Conservation (phyloP, 2,888 invertebrate species). For the Hirudinaria manillensis region DNA sequence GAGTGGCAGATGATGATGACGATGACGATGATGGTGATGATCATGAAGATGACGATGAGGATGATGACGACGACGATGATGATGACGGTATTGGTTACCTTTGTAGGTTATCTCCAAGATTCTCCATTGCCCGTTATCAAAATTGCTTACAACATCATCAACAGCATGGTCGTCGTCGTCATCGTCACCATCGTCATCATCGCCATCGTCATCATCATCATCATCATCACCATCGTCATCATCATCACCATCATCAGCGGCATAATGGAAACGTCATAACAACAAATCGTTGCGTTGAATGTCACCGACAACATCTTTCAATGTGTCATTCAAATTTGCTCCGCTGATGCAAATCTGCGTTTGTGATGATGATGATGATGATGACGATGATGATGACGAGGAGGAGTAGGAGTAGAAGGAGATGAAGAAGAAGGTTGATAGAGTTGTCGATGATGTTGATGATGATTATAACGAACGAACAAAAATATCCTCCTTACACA, state of each 20-base stretch:
- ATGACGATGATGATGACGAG: not conserved
- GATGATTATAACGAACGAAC: no score
- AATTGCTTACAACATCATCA: no score
- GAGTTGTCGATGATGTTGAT: no score
- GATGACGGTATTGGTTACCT: constrained; percentile 23
- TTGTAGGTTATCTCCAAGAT: no score
- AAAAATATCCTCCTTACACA: no score
- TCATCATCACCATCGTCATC: constrained; percentile 18
- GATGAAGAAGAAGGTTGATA: no score
- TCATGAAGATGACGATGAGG: constrained; percentile 30
- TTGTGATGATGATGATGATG: constrained; percentile 3
- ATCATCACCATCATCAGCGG: constrained; percentile 14
- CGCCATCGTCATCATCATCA: constrained; percentile 12
- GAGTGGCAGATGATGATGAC: constrained; percentile 20
- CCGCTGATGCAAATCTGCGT: not conserved
- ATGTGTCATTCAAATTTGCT: not conserved
- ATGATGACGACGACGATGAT: constrained; percentile 30
- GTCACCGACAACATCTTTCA: not conserved
- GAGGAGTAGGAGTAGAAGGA: not conserved
- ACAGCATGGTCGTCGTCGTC: no score
- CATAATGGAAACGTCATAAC: not conserved
- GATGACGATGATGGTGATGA: constrained; percentile 30
- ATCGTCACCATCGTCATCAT: not conserved
- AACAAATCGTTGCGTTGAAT: not conserved
- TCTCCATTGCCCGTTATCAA: no score